phyloP scores from a whole-genome alignment of 2,113 vertebrate genomes.

The Onychostruthus taczanowskii region DNA sequence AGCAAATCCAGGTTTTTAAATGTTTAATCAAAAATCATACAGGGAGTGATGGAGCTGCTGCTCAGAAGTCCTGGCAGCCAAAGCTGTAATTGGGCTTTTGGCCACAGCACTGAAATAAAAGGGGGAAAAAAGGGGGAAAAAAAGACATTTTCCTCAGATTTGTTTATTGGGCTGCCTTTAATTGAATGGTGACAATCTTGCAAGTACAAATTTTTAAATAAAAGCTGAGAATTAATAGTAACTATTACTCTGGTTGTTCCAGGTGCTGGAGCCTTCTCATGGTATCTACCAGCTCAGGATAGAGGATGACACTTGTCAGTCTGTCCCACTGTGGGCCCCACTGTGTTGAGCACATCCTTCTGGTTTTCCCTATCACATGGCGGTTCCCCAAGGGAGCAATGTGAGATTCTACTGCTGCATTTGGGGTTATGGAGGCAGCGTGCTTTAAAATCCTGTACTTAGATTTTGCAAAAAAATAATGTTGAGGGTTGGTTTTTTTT shows the following conservation, averaged over 20 bases:
- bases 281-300: not conserved
- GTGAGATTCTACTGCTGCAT: not conserved
- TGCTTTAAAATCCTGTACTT: not conserved
- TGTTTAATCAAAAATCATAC: not conserved
- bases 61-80: not conserved
- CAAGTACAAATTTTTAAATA: not conserved
- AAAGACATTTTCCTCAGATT: not conserved
- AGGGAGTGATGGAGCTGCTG: not conserved
- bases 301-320: not conserved
- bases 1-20: not conserved
- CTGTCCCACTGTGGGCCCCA: not conserved
- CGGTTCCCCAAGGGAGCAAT: not conserved
- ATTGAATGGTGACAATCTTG: not conserved
- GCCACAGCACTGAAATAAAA: not conserved
- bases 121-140: fast-evolving
- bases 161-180: fast-evolving
- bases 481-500: not conserved
- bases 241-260: not conserved
- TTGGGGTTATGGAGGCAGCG: not conserved
- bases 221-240: not conserved
- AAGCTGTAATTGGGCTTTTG: not conserved
- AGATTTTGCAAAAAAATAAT: not conserved
- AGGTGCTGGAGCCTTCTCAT: not conserved
- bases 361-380: not conserved
- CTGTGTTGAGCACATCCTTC: not conserved